Conservation (phyloP, 2,113 vertebrate species). For the Cryptomyrus ogoouensis region DNA sequence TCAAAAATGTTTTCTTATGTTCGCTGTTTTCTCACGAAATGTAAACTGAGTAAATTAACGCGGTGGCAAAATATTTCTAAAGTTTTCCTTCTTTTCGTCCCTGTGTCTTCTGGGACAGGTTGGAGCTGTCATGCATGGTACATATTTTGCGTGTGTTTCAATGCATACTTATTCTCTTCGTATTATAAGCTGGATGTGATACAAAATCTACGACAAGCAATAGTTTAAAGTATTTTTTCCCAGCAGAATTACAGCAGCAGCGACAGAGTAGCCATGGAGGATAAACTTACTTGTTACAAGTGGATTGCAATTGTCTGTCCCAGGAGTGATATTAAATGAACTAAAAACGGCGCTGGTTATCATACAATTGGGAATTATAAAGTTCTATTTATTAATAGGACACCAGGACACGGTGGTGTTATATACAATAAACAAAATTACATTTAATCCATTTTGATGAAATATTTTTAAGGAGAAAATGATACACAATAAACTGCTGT, state of each 20-base stretch:
- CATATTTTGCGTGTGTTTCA: neutral
- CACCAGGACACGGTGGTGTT: neutral
- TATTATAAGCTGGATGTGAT: neutral
- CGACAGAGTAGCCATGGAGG: neutral
- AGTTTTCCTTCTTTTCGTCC: neutral
- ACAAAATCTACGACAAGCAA: neutral
- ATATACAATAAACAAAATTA: neutral
- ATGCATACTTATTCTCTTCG: neutral
- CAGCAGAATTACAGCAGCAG: neutral
- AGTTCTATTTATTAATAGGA: neutral
- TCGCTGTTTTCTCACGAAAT: neutral
- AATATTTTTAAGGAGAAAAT: neutral
- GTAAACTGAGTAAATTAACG: neutral
- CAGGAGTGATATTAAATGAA: neutral
- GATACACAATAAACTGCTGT: neutral
- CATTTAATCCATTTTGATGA: neutral
- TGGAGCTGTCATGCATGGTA: neutral
- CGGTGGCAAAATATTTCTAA: neutral
- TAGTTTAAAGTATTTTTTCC: neutral
- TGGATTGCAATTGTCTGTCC: neutral
- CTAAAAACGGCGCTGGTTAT: neutral
- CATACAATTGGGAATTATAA: neutral
- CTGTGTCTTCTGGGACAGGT: neutral
- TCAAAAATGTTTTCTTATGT: neutral
- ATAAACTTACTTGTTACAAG: neutral